Conservation (phyloP, 1,140 invertebrate species). For the Anastrepha ludens region DNA sequence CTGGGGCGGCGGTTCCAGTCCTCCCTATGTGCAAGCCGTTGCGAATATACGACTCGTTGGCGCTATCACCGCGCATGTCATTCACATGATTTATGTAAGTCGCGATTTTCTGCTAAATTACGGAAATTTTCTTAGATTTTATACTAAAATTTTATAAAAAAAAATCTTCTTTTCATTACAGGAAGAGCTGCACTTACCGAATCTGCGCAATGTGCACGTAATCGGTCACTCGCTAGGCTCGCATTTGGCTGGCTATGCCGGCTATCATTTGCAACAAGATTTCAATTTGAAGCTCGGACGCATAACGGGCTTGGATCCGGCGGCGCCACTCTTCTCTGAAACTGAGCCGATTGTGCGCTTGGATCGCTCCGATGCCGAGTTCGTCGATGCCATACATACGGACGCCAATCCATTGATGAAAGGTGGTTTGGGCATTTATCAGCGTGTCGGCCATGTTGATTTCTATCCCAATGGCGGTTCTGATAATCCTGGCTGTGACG, state of each 20-base stretch:
- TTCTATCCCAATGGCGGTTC: conserved; percentile 93
- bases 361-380: conserved; percentile 88
- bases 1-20: conserved; percentile 88
- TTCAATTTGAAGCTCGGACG: conserved; percentile 81
- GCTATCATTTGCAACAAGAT: conserved; percentile 81
- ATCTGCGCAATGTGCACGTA: conserved; percentile 83
- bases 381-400: conserved; percentile 92
- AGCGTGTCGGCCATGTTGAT: conserved; percentile 89
- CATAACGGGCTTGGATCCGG: conserved; percentile 89
- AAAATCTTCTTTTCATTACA: conserved; percentile 59
- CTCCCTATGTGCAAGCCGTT: conserved; percentile 92
- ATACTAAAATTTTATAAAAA: not conserved
- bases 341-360: conserved; percentile 87
- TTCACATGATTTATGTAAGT: conserved; percentile 77
- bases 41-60: conserved; percentile 92
- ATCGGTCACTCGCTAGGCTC: conserved; percentile 94
- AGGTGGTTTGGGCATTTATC: conserved; percentile 88
- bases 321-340: conserved; percentile 92
- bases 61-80: conserved; percentile 85
- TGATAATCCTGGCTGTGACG: conserved; percentile 89
- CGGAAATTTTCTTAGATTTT: not conserved
- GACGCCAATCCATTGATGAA: conserved; percentile 88
- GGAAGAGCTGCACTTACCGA: conserved; percentile 76
- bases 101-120: not conserved
- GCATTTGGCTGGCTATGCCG: conserved; percentile 89